These are phyloP conservation scores for Spodoptera exigua DNA, from an alignment of 2,888 invertebrate species.

Conservation along the genomic window DNA sequence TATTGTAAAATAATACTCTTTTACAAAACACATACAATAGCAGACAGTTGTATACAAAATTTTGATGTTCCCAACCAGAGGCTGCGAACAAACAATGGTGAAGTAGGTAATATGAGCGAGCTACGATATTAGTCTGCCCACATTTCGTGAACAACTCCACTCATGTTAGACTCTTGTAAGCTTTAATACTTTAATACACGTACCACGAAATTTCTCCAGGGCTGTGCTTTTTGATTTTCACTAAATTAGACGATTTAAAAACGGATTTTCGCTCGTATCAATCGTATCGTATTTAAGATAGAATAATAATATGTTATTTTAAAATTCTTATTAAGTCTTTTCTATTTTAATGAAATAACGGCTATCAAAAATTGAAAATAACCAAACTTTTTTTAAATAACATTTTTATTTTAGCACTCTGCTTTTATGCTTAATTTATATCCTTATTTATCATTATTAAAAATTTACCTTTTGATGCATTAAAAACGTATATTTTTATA, in stretches of 20 bases:
- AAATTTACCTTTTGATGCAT: slow-evolving; percentile 16
- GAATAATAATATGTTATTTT: too few species aligned
- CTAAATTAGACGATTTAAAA: too few species aligned
- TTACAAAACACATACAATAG: too few species aligned
- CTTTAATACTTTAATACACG: slow-evolving; percentile 40
- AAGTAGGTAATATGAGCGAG: slow-evolving; percentile 9
- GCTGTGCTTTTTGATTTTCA: slow-evolving; percentile 18
- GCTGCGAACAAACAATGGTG: slow-evolving; percentile 23
- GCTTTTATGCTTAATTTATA: too few species aligned
- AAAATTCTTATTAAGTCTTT: too few species aligned
- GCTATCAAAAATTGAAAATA: too few species aligned
- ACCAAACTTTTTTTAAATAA: too few species aligned
- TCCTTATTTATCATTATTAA: not conserved
- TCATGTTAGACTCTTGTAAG: slow-evolving; percentile 35
- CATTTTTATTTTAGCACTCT: too few species aligned
- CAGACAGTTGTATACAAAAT: not conserved
- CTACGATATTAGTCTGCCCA: not conserved
- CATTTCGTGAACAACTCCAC: slow-evolving; percentile 28
- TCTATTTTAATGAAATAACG: too few species aligned
- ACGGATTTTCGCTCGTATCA: too few species aligned
- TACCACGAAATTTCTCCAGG: slow-evolving; percentile 40
- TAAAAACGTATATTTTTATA: not conserved
- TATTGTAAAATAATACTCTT: too few species aligned
- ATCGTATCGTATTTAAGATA: too few species aligned
- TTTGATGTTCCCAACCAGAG: slow-evolving; percentile 8